Base-by-base conservation (phyloP, 2,888 invertebrate species). In the Scaptomyza parva region DNA sequence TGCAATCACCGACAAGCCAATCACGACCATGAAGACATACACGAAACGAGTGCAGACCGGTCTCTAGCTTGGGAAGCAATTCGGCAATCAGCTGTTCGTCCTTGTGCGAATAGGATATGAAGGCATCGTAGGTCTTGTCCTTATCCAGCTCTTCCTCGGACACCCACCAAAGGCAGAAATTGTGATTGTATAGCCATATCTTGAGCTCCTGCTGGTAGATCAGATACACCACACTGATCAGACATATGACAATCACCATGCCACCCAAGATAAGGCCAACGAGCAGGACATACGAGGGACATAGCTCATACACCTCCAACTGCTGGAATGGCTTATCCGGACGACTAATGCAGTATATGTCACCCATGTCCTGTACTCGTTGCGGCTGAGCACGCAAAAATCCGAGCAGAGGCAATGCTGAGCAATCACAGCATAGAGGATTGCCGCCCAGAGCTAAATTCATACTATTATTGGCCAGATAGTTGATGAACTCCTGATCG, bases 101-200 rank as follows among this genome's bases (percentile, higher is more conserved):
- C 87, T 94, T 93, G 89, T 96, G 95, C 6, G 96, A 95, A 89
- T 94, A 96, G 77, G 96, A 96, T 68, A 97, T 93, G 90, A 96
- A 97, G 2, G 95, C 96, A 90, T 97, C 96, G 89, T 94, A 96
- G 30, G 89, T 78, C 81, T 93, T 93, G 59, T 90, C 86, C 55
- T 93, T 93, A 87, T 95, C 95, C 12, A 95, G 87, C 76, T 95
- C 95, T 62, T 95, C 93, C 82, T 95, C 95, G 0, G 94, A 93
- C 0, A 95, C 93, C 69, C 93, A 93, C 92, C 94, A 93, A 11
- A 94, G 88, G 59, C 93, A 94, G 48, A 93, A 81, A 47, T 93
- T 93, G 74, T 94, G 93, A 2, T 94, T 93, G 88, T 89, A 94
- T n/a, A 95, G 88, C 94, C 94, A 95, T 2, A 95, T 93, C 88